Percentiles rank a stretch among this genome's conserved stretches.
Conservation (phyloP, 2,113 vertebrate species). For the Chroicocephalus ridibundus region DNA sequence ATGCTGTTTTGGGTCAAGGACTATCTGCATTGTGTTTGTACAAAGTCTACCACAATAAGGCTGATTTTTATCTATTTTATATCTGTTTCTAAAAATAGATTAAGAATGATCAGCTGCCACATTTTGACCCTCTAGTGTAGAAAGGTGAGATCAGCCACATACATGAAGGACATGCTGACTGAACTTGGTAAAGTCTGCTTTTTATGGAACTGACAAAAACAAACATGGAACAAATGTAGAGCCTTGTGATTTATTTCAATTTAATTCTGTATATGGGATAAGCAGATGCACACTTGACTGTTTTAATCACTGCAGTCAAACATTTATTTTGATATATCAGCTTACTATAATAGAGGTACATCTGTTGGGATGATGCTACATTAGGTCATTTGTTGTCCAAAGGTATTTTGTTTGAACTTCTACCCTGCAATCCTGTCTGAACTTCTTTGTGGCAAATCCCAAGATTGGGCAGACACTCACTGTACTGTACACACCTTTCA, state of each 20-base stretch:
- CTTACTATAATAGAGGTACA: not conserved
- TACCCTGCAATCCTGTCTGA: not conserved
- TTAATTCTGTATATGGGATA: not conserved
- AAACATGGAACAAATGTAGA: not conserved
- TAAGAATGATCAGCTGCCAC: not conserved
- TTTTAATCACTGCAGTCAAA: not conserved
- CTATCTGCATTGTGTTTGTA: not conserved
- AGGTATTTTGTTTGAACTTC: not conserved
- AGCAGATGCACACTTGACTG: not conserved
- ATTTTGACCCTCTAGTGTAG: not conserved
- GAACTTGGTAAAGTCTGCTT: not conserved
- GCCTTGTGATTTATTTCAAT: not conserved
- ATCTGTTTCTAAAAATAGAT: not conserved
- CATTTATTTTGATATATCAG: not conserved
- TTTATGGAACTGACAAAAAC: not conserved
- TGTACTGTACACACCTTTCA: not conserved
- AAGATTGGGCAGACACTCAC: not conserved
- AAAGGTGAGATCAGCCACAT: not conserved
- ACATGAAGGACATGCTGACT: not conserved
- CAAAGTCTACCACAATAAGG: not conserved
- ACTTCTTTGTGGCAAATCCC: not conserved
- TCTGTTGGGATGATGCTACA: not conserved
- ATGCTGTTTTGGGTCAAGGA: not conserved
- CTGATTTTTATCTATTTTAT: not conserved
- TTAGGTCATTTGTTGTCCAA: not conserved